Evolutionary conservation across 2,888 invertebrate species (phyloP).

Genomic region (Argyresthia albistria): DNA sequence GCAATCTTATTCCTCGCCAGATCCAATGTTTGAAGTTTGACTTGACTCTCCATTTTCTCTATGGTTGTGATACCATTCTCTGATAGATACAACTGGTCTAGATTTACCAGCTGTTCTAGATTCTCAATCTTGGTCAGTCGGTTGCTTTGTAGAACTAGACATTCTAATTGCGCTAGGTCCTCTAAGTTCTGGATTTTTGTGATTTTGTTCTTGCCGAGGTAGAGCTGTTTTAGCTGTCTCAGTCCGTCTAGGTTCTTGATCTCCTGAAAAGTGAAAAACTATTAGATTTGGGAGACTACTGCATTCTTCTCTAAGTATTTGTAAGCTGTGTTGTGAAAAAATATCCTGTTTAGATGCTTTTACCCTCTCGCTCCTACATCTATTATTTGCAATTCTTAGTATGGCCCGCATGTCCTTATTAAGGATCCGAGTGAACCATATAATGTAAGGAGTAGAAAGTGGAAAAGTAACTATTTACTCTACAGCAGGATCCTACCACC

Average conservation of each 20-base stretch:
- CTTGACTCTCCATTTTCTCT: slow-evolving; percentile 81
- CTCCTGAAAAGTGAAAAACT: slow-evolving; percentile 61
- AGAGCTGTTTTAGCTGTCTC: slow-evolving; percentile 82
- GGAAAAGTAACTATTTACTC: too few species aligned
- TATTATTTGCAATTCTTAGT: too few species aligned
- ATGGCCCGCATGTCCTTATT: too few species aligned
- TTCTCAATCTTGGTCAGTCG: slow-evolving; percentile 90
- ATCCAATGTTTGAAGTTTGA: slow-evolving; percentile 87
- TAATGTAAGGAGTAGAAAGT: too few species aligned
- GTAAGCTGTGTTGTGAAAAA: too few species aligned
- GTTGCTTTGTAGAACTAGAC: slow-evolving; percentile 93
- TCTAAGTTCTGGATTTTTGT: slow-evolving; percentile 87
- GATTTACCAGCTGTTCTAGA: slow-evolving; percentile 77
- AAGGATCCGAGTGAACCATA: too few species aligned
- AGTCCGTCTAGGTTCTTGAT: slow-evolving; percentile 90
- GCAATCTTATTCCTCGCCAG: slow-evolving; percentile 90
- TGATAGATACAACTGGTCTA: slow-evolving; percentile 93
- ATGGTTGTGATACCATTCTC: slow-evolving; percentile 91
- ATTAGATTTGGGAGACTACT: too few species aligned
- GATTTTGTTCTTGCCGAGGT: slow-evolving; percentile 96
- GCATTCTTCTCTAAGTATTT: too few species aligned
- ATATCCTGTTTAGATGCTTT: too few species aligned
- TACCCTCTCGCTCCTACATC: too few species aligned
- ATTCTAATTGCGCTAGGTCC: slow-evolving; percentile 78
- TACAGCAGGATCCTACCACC: too few species aligned